Evolutionary conservation across 2,113 vertebrate species (phyloP).

Genomic region (Elanus axillaris): DNA sequence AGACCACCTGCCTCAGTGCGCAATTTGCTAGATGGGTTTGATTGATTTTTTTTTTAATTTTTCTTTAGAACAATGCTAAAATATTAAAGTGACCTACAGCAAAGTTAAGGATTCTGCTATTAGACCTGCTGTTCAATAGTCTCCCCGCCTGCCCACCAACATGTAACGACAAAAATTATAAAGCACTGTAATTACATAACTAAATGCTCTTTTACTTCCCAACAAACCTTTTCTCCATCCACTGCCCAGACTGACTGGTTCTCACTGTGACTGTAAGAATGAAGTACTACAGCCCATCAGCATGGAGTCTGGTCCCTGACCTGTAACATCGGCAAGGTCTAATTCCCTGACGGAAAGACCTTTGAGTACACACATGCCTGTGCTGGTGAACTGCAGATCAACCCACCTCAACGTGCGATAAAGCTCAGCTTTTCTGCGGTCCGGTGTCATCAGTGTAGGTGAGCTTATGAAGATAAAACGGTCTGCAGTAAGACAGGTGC

Average conservation of each 20-base stretch:
- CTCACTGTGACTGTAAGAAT: neutral
- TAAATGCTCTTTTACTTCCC: neutral
- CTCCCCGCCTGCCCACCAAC: neutral
- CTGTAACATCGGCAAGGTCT: neutral
- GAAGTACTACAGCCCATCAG: neutral
- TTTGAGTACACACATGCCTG: fast-evolving
- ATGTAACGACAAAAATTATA: neutral
- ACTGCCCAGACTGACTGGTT: neutral
- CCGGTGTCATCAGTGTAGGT: fast-evolving
- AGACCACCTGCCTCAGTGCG: neutral
- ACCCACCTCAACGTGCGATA: fast-evolving
- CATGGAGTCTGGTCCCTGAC: neutral
- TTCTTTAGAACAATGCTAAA: neutral
- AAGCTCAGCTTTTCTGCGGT: neutral
- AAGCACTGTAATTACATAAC: neutral
- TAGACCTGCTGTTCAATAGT: neutral
- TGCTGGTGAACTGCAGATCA: neutral
- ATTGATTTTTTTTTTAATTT: too few species aligned
- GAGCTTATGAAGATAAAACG: neutral
- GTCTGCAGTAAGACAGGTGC: neutral
- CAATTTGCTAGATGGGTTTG: neutral
- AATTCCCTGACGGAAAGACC: neutral
- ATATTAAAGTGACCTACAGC: neutral
- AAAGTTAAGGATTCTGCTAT: neutral
- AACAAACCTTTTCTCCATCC: neutral